These are phyloP conservation scores for Hydrozoanthus tunicans DNA, from an alignment of 64 coral and sea anemone species.

Conservation along the genomic window DNA sequence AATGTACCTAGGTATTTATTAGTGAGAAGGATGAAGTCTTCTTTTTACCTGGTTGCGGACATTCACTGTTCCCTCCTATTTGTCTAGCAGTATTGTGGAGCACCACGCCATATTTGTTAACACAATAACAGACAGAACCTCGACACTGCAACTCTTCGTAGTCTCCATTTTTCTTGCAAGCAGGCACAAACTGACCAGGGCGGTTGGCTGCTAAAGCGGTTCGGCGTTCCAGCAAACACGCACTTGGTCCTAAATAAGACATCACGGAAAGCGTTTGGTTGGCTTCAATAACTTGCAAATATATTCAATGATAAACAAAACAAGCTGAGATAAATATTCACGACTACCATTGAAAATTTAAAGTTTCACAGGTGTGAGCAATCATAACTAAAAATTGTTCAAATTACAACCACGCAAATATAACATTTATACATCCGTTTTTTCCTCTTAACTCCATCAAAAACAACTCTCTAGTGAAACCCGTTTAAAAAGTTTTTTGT, in stretches of 20 bases:
- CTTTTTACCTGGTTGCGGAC: slow-evolving; percentile 7
- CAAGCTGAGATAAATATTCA: background rate
- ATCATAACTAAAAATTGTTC: no score
- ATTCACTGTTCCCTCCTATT: background rate
- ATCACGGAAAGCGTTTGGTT: background rate
- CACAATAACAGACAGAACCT: slow-evolving; percentile 79
- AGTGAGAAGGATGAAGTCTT: no score
- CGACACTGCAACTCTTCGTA: slow-evolving; percentile 77
- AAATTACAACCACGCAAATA: no score
- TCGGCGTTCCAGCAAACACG: slow-evolving; percentile 7
- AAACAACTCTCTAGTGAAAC: no score
- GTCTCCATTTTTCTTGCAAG: slow-evolving; percentile 70
- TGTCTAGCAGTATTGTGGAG: slow-evolving; percentile 27
- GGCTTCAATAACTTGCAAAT: background rate
- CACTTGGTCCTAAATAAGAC: slow-evolving; percentile 22
- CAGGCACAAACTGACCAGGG: slow-evolving; percentile 71
- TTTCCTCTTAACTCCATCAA: no score
- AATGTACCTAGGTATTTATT: no score
- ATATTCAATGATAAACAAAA: background rate
- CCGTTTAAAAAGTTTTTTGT: no score
- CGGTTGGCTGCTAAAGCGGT: background rate
- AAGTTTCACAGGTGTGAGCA: no score
- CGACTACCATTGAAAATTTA: background rate
- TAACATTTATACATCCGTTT: no score
- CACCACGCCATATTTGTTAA: slow-evolving; percentile 65